Base-by-base conservation (phyloP, 2,797 vertebrate species). In the Arremon aurantiirostris region DNA sequence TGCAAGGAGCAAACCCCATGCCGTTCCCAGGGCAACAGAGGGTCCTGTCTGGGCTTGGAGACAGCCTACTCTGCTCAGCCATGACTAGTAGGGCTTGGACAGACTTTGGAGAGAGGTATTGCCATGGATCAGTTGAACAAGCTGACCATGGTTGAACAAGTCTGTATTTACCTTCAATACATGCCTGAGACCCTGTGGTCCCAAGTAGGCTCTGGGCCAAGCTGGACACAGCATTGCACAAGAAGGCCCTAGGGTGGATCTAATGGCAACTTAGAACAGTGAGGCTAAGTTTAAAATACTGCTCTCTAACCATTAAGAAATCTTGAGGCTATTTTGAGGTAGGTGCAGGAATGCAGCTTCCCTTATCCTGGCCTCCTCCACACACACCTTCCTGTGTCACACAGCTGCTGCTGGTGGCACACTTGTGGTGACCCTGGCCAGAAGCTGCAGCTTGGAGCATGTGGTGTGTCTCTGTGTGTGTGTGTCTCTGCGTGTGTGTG, bases 401-500 rank as follows among this genome's bases (percentile, higher is more conserved):
- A 39, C 13, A 27, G 9, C 1, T 50, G 20, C 34, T 50, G 14
- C 0, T 49, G 41, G 35, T 23, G 50, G 44, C 7, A 73, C 60
- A 44, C 11, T 65, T 24, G n/a, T 66, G 61, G 46, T 69, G 30
- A 52, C 28, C 50, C 52, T 47, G 59, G 47, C 21, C 73, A 70
- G 78, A 46, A 57, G 22, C 71, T 72, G 39, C 49, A 26, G 49
- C 53, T 77, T 70, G 53, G 39, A 60, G 8, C 0, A 1, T 13
- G 27, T 30, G 47, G 18, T 32, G 50, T 19, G 7, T 52, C 10
- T 50, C 1, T 50, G 9, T 17, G 15, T 53, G 20, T 21, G 0
- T 30, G 5, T 52, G 0, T 30, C 2, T 20, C 7, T 8, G 23
- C 3, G 39, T 52, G 0, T 30, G 1, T 20, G 13, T 8, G 21